Evolutionary conservation across 1,140 invertebrate genomes (phyloP).

Genomic region (Holotrichia oblita): DNA sequence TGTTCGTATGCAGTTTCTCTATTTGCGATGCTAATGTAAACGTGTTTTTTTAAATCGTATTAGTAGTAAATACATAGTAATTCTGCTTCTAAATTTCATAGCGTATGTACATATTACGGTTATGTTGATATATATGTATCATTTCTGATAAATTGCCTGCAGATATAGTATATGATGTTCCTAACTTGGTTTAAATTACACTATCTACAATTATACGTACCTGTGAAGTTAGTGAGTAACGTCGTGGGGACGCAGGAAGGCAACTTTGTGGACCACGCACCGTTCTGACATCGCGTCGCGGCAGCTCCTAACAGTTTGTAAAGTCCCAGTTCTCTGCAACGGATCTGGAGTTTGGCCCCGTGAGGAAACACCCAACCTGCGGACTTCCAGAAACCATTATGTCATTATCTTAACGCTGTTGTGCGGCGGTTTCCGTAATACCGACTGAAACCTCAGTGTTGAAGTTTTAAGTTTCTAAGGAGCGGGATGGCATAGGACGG

Average conservation of each 20-base stretch:
- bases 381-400: conserved; percentile 48
- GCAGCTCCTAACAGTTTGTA: conserved; percentile 81
- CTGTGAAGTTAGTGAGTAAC: conserved; percentile 83
- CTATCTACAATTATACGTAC: conserved; percentile 61
- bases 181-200: not conserved
- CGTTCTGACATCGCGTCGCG: conserved; percentile 78
- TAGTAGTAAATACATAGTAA: no score
- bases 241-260: conserved; percentile 84
- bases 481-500: not conserved
- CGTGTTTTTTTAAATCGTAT: no score
- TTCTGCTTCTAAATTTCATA: no score
- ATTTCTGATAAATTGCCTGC: no score
- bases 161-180: no score
- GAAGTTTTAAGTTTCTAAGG: conserved; percentile 19
- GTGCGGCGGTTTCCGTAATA: conserved; percentile 32
- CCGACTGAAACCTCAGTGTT: conserved; percentile 26
- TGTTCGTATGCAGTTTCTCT: no score
- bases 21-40: no score
- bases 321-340: conserved; percentile 82
- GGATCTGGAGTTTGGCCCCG: conserved; percentile 74
- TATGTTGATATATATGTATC: no score
- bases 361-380: conserved; percentile 66
- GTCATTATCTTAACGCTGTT: conserved; percentile 39
- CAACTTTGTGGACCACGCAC: conserved; percentile 76
- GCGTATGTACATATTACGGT: no score